phyloP scores from a whole-genome alignment of 1,140 invertebrate genomes.

The Orussus abietinus region DNA sequence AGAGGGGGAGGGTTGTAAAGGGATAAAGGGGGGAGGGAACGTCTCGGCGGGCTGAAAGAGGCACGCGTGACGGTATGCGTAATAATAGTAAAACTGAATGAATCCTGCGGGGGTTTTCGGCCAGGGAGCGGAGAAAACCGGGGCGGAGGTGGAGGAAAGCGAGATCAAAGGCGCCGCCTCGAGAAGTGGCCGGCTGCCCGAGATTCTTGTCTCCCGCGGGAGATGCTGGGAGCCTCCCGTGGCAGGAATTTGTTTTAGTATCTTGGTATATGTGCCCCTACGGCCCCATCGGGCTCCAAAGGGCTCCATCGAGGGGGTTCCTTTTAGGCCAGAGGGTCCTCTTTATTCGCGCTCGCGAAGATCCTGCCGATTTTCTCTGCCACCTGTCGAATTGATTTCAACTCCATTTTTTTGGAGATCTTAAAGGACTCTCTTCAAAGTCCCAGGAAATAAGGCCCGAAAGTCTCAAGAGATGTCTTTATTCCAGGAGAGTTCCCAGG shows the following conservation, averaged over 20 bases:
- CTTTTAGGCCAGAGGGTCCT: conserved; percentile 7
- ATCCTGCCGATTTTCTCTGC: conserved; percentile 2
- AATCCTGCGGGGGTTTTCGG: conserved; percentile 26
- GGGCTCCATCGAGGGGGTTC: conserved; percentile 19
- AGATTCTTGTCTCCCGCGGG: conserved; percentile 42
- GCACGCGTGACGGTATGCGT: conserved; percentile 29
- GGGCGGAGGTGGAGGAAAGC: conserved; percentile 7
- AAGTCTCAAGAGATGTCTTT: no score
- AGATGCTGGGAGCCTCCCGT: conserved; percentile 33
- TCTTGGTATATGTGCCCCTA: conserved; percentile 24
- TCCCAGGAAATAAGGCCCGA: no score
- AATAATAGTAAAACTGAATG: conserved; percentile 41
- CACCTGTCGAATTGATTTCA: conserved; percentile 13
- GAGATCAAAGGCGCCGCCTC: conserved; percentile 38
- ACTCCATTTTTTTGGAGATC: not conserved
- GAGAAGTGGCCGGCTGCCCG: conserved; percentile 39
- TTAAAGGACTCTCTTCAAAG: no score
- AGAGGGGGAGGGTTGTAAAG: conserved; percentile 5
- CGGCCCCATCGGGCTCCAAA: conserved; percentile 24
- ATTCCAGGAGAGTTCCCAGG: no score
- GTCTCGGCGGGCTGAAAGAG: conserved; percentile 6
- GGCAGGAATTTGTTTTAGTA: conserved; percentile 39
- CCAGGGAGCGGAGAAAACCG: conserved; percentile 13
- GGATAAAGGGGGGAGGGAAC: conserved; percentile 1
- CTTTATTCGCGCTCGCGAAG: conserved; percentile 1